These are phyloP conservation scores for Leptatherina wallacei DNA, from an alignment of 2,797 vertebrate species.

Conservation along the genomic window DNA sequence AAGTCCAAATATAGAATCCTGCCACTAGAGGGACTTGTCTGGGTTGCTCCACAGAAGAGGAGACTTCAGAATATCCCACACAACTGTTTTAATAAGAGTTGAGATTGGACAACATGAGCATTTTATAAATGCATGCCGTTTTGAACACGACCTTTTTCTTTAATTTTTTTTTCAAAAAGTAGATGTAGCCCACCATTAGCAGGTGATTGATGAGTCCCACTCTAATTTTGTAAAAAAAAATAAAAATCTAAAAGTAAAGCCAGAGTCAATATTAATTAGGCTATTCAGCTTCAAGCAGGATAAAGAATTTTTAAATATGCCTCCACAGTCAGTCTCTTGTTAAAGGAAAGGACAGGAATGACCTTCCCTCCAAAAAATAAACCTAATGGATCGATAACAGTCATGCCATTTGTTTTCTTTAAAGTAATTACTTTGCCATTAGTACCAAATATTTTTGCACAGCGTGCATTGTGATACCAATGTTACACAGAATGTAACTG, in stretches of 20 bases:
- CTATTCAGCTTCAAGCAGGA: neutral
- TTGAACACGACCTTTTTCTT: neutral
- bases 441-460: neutral
- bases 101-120: neutral
- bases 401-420: neutral
- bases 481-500: neutral
- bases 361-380: neutral
- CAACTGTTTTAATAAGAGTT: neutral
- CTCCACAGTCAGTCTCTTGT: neutral
- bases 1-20: neutral
- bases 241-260: neutral
- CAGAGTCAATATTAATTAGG: neutral
- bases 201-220: neutral
- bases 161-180: neutral
- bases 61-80: neutral
- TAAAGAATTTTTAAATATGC: too few species aligned
- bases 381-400: neutral
- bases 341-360: neutral
- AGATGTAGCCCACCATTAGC: neutral
- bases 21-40: conserved; percentile 28
- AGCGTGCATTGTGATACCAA: neutral
- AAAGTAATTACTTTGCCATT: neutral
- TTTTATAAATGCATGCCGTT: neutral
- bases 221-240: too few species aligned
- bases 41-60: neutral